These are phyloP conservation scores for Netelia fuscicornis DNA, from an alignment of 2,888 invertebrate species.

Conservation along the genomic window DNA sequence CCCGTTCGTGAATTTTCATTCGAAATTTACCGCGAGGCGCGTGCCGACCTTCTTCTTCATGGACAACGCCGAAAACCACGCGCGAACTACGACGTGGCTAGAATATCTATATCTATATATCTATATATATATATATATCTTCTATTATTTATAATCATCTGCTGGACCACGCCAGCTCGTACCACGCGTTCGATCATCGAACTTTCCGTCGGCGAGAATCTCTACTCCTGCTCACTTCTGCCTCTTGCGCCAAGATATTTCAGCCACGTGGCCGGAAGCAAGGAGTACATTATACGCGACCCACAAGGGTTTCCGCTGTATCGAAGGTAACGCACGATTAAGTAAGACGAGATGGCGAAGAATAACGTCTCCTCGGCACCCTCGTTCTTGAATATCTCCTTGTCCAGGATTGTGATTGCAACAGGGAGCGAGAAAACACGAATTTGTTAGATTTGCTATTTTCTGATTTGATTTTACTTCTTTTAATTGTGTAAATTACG, in stretches of 20 bases:
- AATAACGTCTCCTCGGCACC: constrained; percentile 60
- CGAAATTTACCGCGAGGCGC: constrained; percentile 81
- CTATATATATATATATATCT: not conserved
- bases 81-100: not conserved
- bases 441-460: not conserved
- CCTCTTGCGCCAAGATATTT: constrained; percentile 8
- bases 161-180: constrained; percentile 50
- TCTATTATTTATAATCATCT: constrained; percentile 26
- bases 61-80: constrained; percentile 44
- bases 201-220: constrained; percentile 38
- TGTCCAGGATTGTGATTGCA: not conserved
- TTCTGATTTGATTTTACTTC: not conserved
- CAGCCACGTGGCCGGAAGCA: constrained; percentile 83
- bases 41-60: constrained; percentile 73
- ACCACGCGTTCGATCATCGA: constrained; percentile 11
- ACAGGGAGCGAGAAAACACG: not conserved
- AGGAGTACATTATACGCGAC: constrained; percentile 73
- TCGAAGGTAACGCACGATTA: constrained; percentile 26
- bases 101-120: not conserved
- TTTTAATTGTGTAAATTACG: not conserved
- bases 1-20: constrained; percentile 80
- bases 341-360: constrained; percentile 60
- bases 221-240: not conserved
- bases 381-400: constrained; percentile 41
- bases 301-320: constrained; percentile 77